Conservation (phyloP, 2,113 vertebrate genomes). For the Tapirus terrestris region DNA sequence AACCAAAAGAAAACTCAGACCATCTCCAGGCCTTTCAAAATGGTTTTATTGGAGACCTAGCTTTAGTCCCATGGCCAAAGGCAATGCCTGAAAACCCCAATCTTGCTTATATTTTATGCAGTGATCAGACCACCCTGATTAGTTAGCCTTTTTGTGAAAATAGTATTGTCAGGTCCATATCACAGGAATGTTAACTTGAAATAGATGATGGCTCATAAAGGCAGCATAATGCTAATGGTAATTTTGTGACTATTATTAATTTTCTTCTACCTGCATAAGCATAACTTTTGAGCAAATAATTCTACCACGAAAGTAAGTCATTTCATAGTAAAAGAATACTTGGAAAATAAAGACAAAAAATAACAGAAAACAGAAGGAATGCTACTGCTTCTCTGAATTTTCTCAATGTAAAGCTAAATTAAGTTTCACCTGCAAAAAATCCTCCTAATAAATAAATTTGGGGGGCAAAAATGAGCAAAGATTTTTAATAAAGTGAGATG, state of each 20-base stretch:
- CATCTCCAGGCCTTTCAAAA: not conserved
- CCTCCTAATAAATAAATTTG: not conserved
- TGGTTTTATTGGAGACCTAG: not conserved
- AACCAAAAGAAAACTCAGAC: conserved; percentile 24
- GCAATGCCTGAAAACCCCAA: not conserved
- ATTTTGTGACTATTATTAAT: conserved; percentile 2
- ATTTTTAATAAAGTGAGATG: conserved; percentile 29
- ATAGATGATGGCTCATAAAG: not conserved
- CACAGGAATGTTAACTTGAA: not conserved
- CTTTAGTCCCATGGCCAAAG: not conserved
- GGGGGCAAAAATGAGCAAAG: not conserved
- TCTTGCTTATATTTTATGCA: not conserved
- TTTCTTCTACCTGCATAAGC: not conserved
- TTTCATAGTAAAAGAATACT: not conserved
- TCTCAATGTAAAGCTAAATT: conserved; percentile 16
- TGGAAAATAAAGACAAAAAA: not conserved
- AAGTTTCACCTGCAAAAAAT: not conserved
- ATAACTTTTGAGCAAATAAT: conserved; percentile 31
- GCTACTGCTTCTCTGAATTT: not conserved
- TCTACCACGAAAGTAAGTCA: not conserved
- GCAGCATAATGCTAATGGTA: not conserved
- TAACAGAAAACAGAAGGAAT: not conserved
- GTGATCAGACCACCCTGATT: not conserved
- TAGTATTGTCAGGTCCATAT: not conserved
- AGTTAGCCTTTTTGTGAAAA: conserved; percentile 11